phyloP scores from a whole-genome alignment of 1,140 invertebrate genomes.

The Liolophura sinensis region DNA sequence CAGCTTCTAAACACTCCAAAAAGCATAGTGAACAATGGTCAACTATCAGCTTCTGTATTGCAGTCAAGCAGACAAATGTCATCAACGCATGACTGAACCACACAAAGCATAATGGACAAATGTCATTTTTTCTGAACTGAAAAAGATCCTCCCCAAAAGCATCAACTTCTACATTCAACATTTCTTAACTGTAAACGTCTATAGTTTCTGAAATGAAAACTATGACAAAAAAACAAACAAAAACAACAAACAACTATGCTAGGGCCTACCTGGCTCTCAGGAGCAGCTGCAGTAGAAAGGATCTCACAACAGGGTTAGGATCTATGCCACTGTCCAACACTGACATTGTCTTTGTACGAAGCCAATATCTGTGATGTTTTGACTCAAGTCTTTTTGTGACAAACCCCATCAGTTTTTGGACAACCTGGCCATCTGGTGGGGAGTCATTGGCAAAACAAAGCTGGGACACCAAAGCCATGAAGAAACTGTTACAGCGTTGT shows the following conservation, averaged over 20 bases:
- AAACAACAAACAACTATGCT: neutral
- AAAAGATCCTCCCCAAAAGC: neutral
- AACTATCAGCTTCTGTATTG: too few relatives aligned
- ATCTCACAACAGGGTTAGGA: slow-evolving; percentile 46
- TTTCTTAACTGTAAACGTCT: neutral
- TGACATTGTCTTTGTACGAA: slow-evolving; percentile 30
- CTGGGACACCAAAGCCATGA: slow-evolving; percentile 45
- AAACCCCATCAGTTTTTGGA: slow-evolving; percentile 37
- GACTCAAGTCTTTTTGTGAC: slow-evolving; percentile 23
- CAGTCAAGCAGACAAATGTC: too few relatives aligned
- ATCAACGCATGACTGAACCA: neutral
- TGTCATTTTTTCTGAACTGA: neutral
- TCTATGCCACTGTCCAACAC: slow-evolving; percentile 42
- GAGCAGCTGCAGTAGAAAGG: slow-evolving; percentile 43
- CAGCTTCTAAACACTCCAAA: too few relatives aligned
- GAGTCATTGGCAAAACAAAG: slow-evolving; percentile 40
- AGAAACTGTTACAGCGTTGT: slow-evolving; percentile 39
- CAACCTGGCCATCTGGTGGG: slow-evolving; percentile 34
- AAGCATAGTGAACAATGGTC: too few relatives aligned
- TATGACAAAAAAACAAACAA: neutral
- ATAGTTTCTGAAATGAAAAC: neutral
- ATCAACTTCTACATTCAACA: neutral
- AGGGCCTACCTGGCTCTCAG: slow-evolving; percentile 29
- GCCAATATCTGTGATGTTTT: neutral
- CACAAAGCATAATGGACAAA: too few relatives aligned